Evolutionary conservation across 2,797 vertebrate species (phyloP), one percentile per base, ranked within the genome.

Genomic region (Nyctalus aviator): DNA sequence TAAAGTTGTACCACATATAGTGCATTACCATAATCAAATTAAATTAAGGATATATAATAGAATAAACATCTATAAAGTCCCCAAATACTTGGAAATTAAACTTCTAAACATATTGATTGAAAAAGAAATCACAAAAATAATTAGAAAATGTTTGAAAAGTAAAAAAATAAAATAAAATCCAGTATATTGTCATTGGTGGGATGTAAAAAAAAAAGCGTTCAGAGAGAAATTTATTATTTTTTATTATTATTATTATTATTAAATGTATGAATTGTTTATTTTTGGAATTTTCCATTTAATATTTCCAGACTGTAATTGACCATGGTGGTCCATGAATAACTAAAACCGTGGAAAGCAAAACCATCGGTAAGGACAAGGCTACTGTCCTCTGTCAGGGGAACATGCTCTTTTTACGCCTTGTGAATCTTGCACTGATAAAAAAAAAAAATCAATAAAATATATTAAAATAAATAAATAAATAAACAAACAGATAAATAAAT

Each of bases 81-180:
- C 20, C 23, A 88, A 79, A n/a, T 90, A 94, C 68, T 76, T 92
- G 13, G 32, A 77, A 79, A 79, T 44, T 84, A 64, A 96, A 72
- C 5, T 82, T 89, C 66, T 83, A 83, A 68, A 55, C 20, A 48
- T 55, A n/a, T 68, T 85, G 17, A 27, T 83, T n/a, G 69, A 71
- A 30, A 44, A 90, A 66, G 2, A 50, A 69, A 76, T 66, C 13
- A 88, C 12, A 88, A 64, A 23, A 81, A 1, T 71, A 76, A 84
- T 57, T 37, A 46, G 23, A 69, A 83, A 73, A n/a, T 84, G 18
- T 87, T 76, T 84, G n/a, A 66, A 84, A 76, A n/a, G 5, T 59
- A 86, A 53, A 41, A 83, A 30, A 68, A 77, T 13, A n/a, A 86
- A 77, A 53, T 30, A 84, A 87, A 92, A 4, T 25, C 46, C 18